A percentile compares a stretch with the other conserved stretches of the same genome.
phyloP scores from a whole-genome alignment of 2,113 vertebrate species.

The Sterna hirundo region DNA sequence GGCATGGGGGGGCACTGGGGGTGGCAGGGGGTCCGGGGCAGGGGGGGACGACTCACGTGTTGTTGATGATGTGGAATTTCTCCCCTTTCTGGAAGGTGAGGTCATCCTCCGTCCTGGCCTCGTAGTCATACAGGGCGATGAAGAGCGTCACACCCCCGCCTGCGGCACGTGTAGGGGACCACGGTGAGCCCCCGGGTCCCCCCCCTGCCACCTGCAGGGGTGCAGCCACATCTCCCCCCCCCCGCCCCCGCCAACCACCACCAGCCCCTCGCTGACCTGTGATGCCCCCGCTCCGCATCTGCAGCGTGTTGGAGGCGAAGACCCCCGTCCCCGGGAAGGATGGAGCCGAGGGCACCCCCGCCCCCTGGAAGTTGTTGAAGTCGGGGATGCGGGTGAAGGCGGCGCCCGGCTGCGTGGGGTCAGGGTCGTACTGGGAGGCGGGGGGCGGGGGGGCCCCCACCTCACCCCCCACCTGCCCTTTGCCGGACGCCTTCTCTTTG shows the following conservation, averaged over 20 bases:
- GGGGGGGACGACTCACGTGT: constrained; percentile 75
- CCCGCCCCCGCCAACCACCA: no score
- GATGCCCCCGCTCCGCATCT: constrained; percentile 54
- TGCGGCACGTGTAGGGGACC: constrained; percentile 8
- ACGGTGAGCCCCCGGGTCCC: accelerated
- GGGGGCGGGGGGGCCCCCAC: background rate
- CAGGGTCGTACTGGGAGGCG: constrained; percentile 76
- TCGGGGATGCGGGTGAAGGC: constrained; percentile 70
- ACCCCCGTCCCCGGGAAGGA: constrained; percentile 42
- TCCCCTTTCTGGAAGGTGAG: constrained; percentile 93
- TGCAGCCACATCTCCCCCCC: no score
- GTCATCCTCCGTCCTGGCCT: constrained; percentile 92
- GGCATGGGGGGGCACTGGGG: background rate
- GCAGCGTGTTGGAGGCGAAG: constrained; percentile 58
- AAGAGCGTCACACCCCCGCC: constrained; percentile 90
- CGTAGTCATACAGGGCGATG: constrained; percentile 91
- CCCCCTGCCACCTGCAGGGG: background rate
- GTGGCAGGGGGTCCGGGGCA: background rate
- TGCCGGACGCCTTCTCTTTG: constrained; percentile 26
- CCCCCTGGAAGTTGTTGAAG: constrained; percentile 77
- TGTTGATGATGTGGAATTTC: constrained; percentile 97
- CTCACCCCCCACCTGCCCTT: background rate
- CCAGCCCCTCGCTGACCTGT: constrained; percentile 65
- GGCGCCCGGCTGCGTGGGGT: constrained; percentile 71
- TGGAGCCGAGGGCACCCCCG: constrained; percentile 36